phyloP scores from a whole-genome alignment of 2,113 vertebrate genomes.

The Indri indri region DNA sequence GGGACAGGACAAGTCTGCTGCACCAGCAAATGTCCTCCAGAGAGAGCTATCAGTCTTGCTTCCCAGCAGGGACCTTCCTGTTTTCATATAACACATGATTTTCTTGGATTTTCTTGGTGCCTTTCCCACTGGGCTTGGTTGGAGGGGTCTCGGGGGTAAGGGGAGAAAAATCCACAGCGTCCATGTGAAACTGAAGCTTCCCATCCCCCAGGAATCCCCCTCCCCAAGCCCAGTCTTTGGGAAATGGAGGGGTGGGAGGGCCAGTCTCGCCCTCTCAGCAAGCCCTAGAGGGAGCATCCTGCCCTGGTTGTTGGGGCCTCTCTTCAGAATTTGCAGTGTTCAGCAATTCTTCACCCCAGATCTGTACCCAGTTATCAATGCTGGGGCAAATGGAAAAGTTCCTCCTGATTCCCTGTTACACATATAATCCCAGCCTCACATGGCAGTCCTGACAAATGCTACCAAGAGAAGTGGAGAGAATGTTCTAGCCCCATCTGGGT shows the following conservation, averaged over 20 bases:
- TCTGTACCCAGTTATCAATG: not conserved
- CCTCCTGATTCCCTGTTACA: not conserved
- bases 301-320: not conserved
- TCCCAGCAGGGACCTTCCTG: not conserved
- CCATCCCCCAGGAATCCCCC: not conserved
- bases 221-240: too few relatives aligned
- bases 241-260: not conserved
- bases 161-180: not conserved
- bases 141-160: not conserved
- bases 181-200: not conserved
- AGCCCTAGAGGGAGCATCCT: not conserved
- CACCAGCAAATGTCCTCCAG: not conserved
- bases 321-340: not conserved
- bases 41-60: not conserved
- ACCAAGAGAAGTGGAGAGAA: not conserved
- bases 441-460: not conserved
- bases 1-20: not conserved
- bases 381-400: not conserved
- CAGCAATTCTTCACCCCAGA: not conserved
- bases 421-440: too few relatives aligned
- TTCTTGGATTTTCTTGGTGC: not conserved
- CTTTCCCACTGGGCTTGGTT: not conserved
- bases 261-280: not conserved
- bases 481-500: not conserved
- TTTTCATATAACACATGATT: fast-evolving